Evolutionary conservation across 2,888 invertebrate species (phyloP).

Genomic region (Meteorus cinctellus): DNA sequence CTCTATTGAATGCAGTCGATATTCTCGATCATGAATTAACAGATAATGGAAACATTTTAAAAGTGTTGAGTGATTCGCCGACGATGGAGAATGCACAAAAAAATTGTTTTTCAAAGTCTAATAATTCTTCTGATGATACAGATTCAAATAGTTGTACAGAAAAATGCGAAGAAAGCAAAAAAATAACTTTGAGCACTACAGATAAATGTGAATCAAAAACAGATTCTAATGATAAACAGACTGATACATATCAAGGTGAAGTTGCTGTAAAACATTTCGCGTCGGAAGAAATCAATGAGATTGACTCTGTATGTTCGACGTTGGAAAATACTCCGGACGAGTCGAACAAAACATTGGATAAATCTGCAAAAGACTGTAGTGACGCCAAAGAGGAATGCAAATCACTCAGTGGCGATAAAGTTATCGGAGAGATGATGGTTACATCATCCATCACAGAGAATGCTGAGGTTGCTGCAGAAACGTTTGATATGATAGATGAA

Average conservation of each 20-base stretch:
- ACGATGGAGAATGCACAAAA: background rate
- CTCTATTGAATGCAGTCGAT: background rate
- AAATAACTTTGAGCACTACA: background rate
- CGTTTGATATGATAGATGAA: slow-evolving; percentile 35
- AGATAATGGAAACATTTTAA: background rate
- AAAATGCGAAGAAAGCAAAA: background rate
- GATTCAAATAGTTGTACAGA: background rate
- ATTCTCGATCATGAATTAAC: background rate
- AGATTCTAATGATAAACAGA: background rate
- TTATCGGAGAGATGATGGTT: background rate
- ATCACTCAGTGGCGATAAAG: slow-evolving; percentile 9
- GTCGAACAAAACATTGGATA: background rate
- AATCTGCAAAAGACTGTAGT: background rate
- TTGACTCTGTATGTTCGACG: background rate
- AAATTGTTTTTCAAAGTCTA: background rate
- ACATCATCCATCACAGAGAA: background rate
- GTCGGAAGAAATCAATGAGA: background rate
- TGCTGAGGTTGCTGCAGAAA: slow-evolving; percentile 27
- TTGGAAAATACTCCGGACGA: background rate
- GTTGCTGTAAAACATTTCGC: background rate
- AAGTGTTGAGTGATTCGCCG: background rate
- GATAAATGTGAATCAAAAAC: background rate
- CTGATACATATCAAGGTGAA: background rate
- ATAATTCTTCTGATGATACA: background rate
- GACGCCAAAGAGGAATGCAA: background rate